phyloP scores from a whole-genome alignment of 92 coral and sea anemone genomes.

The Palythoa heliodiscus region DNA sequence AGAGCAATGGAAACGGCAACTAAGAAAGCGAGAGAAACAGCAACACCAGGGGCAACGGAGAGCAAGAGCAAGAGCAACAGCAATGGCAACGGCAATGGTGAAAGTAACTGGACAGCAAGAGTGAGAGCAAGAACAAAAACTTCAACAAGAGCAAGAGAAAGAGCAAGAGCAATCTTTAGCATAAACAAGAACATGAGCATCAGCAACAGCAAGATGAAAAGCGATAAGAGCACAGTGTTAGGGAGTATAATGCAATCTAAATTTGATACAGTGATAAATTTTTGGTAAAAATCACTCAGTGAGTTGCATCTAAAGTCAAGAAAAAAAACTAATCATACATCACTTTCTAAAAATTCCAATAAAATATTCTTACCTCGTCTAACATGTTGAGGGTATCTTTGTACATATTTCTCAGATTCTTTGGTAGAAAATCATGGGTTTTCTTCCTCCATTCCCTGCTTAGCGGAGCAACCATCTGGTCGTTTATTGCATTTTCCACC shows the following conservation, averaged over 20 bases:
- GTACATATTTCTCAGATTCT: conserved; percentile 57
- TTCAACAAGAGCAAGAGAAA: neutral
- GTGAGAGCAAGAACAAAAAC: neutral
- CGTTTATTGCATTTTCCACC: conserved; percentile 70
- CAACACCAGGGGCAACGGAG: neutral
- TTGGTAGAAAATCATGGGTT: conserved; percentile 78
- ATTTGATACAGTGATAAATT: neutral
- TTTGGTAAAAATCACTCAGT: too few relatives aligned
- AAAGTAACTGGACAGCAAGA: neutral
- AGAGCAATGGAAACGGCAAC: neutral
- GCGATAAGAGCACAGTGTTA: neutral
- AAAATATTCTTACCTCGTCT: conserved; percentile 64
- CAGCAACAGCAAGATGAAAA: neutral
- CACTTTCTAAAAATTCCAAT: too few relatives aligned
- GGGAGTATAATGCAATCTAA: neutral
- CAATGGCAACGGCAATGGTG: neutral
- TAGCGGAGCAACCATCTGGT: conserved; percentile 86
- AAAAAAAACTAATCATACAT: too few relatives aligned
- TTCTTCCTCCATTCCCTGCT: conserved; percentile 79
- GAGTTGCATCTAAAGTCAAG: too few relatives aligned
- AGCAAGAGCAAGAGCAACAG: neutral
- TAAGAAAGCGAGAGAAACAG: neutral
- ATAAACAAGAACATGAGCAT: neutral
- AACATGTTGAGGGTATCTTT: conserved; percentile 66
- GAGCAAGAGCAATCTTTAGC: neutral